Conservation (phyloP, 2,888 invertebrate genomes). For the Volucella inanis region DNA sequence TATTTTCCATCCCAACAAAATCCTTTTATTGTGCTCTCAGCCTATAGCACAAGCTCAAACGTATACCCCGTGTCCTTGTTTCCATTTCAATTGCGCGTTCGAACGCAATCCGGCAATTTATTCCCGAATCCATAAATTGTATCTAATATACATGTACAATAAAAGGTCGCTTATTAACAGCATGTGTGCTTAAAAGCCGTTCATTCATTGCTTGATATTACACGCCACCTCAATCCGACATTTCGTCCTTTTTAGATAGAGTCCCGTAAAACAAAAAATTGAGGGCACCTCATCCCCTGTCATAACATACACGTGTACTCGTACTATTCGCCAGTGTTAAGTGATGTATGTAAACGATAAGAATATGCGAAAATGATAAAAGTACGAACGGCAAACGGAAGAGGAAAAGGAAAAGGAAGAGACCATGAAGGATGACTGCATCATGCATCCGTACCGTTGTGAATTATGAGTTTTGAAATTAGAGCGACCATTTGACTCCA, state of each 20-base stretch:
- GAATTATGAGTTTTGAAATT: slow-evolving; percentile 27
- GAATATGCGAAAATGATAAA: no score
- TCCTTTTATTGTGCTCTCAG: no score
- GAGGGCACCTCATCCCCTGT: not conserved
- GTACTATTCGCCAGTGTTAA: slow-evolving; percentile 3
- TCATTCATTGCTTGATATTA: slow-evolving; percentile 11
- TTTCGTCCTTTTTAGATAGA: slow-evolving; percentile 11
- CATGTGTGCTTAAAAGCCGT: slow-evolving; percentile 3
- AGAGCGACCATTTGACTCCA: not conserved
- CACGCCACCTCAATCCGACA: not conserved
- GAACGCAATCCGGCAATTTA: slow-evolving; percentile 51
- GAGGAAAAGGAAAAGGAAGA: not conserved
- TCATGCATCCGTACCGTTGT: slow-evolving; percentile 1
- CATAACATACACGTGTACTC: not conserved
- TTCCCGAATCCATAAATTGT: slow-evolving; percentile 48
- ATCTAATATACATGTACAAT: slow-evolving; percentile 52
- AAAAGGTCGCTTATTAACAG: slow-evolving; percentile 36
- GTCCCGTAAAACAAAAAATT: slow-evolving; percentile 25
- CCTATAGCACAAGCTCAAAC: not conserved
- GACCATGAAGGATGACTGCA: slow-evolving; percentile 2
- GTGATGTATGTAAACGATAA: not conserved
- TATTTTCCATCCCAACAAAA: no score
- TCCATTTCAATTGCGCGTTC: slow-evolving; percentile 21
- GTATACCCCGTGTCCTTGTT: not conserved
- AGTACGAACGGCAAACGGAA: not conserved